These are phyloP conservation scores for Theonella swinhoei DNA, from an alignment of 37 sponge, comb jelly and placozoan genomes.

Conservation along the genomic window DNA sequence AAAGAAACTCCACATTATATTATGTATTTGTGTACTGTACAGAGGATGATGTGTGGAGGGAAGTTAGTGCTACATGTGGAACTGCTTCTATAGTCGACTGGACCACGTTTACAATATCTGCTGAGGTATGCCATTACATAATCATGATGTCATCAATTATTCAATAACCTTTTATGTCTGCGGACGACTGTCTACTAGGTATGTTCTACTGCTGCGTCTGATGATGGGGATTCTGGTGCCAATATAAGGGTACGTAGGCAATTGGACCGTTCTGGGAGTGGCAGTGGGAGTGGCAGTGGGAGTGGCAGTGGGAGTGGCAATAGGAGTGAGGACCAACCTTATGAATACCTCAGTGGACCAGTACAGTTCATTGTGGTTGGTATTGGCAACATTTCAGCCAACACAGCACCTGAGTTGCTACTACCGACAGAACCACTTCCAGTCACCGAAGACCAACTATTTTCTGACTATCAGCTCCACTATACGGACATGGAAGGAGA, in stretches of 20 bases:
- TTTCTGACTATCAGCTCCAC: slow-evolving; percentile 11
- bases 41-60: slow-evolving; percentile 68
- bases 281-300: not conserved
- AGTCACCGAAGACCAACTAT: slow-evolving; percentile 22
- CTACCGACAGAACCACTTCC: slow-evolving; percentile 30
- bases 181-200: slow-evolving; percentile 6
- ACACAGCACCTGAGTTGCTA: slow-evolving; percentile 69
- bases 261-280: not conserved
- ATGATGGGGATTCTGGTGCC: no score
- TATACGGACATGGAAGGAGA: slow-evolving; percentile 71
- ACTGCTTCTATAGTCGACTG: slow-evolving; percentile 51
- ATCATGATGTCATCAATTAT: not conserved
- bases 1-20: no score
- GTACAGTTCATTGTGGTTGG: slow-evolving; percentile 68
- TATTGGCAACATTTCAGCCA: slow-evolving; percentile 69
- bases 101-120: slow-evolving; percentile 51
- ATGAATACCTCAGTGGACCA: slow-evolving; percentile 45
- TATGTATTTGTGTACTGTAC: not conserved
- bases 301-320: slow-evolving; percentile 4
- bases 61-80: slow-evolving; percentile 70
- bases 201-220: slow-evolving; percentile 50
- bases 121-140: slow-evolving; percentile 39
- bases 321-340: not conserved
- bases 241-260: not conserved
- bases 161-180: not conserved